Conservation (phyloP, 2,888 invertebrate genomes). For the Pachycephus smyrnensis region DNA sequence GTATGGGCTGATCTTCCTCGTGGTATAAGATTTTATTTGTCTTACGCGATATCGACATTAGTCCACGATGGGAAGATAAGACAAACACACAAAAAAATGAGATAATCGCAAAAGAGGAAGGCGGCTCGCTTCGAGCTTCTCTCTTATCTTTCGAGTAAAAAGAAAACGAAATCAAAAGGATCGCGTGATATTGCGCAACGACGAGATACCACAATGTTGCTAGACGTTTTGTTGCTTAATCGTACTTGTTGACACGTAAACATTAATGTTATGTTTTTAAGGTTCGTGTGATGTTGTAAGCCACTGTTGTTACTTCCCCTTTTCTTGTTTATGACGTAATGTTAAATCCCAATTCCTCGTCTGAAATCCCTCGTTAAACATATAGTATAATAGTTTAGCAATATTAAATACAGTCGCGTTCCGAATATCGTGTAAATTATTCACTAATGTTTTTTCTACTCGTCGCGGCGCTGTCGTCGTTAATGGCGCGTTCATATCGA, state of each 20-base stretch:
- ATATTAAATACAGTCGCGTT: slow-evolving; percentile 4
- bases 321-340: slow-evolving; percentile 3
- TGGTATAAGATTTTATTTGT: background rate
- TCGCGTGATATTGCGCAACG: background rate
- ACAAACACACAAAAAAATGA: background rate
- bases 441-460: slow-evolving; percentile 20
- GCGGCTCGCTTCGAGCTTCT: slow-evolving; percentile 1
- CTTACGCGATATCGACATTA: background rate
- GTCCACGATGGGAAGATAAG: background rate
- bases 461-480: slow-evolving; percentile 23
- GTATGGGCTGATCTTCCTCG: background rate
- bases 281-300: slow-evolving; percentile 21
- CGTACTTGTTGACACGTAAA: slow-evolving; percentile 2
- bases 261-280: slow-evolving; percentile 1
- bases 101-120: background rate
- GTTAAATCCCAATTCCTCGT: background rate
- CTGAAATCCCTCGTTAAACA: background rate
- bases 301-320: slow-evolving; percentile 17
- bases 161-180: background rate
- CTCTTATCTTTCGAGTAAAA: background rate
- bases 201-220: background rate
- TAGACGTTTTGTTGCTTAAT: slow-evolving; percentile 8
- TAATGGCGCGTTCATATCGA: background rate
- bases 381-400: background rate
- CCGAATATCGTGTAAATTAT: slow-evolving; percentile 21